Evolutionary conservation across 2,113 vertebrate species (phyloP).

Genomic region (Pionites leucogaster): DNA sequence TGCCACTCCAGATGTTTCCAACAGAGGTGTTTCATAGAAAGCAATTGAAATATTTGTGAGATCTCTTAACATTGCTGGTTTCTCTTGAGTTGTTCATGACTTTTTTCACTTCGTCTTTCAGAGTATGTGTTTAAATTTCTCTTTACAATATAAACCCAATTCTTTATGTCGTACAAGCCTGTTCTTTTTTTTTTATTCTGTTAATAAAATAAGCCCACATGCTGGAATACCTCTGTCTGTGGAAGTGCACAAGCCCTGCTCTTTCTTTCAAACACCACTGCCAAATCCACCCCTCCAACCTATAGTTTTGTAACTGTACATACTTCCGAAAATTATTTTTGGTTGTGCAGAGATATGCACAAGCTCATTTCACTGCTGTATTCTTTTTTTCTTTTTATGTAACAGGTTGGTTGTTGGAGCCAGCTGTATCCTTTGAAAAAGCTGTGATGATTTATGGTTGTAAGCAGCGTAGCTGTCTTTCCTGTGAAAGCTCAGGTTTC

Average conservation of each 20-base stretch:
- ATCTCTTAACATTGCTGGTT: not conserved
- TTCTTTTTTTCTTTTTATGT: slow-evolving; percentile 39
- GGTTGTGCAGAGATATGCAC: not conserved
- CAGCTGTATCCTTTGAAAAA: slow-evolving; percentile 89
- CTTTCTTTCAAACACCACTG: not conserved
- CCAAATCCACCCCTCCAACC: not conserved
- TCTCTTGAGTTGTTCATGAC: not conserved
- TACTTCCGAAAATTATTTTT: not conserved
- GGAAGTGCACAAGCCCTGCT: not conserved
- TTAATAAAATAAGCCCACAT: not conserved
- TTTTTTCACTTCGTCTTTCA: not conserved
- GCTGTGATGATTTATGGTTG: not conserved
- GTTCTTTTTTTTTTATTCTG: not conserved
- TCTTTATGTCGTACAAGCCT: not conserved
- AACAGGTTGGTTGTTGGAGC: slow-evolving; percentile 89
- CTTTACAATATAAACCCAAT: not conserved
- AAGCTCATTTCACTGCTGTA: not conserved
- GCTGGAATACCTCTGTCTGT: not conserved
- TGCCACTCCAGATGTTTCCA: not conserved
- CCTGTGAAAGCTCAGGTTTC: not conserved
- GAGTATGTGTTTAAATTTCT: not conserved
- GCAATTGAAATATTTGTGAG: not conserved
- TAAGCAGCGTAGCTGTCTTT: not conserved
- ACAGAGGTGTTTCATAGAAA: not conserved
- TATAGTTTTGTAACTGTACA: not conserved